These are phyloP conservation scores for Laothoe populi DNA, from an alignment of 2,888 invertebrate genomes.

Conservation along the genomic window DNA sequence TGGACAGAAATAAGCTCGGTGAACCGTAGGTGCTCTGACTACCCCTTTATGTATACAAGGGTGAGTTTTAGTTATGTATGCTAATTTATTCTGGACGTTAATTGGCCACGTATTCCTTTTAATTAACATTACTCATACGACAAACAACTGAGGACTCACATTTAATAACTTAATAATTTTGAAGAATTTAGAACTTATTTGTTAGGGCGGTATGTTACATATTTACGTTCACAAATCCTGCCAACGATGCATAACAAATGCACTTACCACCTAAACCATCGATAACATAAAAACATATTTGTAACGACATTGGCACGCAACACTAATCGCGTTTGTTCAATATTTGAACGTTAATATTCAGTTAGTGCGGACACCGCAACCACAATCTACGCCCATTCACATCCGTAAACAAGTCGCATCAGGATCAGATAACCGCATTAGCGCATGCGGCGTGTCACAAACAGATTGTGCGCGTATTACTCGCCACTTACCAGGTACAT, in stretches of 20 bases:
- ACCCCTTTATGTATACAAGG: no score
- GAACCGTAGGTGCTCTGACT: no score
- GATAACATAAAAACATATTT: slow-evolving; percentile 1
- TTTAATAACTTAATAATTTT: no score
- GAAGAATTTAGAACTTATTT: no score
- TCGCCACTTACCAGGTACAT: background rate
- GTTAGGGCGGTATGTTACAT: background rate
- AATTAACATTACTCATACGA: no score
- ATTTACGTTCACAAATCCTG: background rate
- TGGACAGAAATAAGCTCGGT: no score
- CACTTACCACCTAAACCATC: background rate
- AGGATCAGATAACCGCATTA: slow-evolving; percentile 57
- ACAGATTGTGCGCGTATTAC: slow-evolving; percentile 37
- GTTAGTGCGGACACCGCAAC: slow-evolving; percentile 26
- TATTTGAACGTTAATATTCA: slow-evolving; percentile 23
- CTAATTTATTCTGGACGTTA: no score
- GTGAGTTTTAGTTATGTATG: no score
- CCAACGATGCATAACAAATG: background rate
- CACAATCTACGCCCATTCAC: slow-evolving; percentile 32
- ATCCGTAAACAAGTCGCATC: slow-evolving; percentile 50
- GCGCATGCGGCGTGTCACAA: slow-evolving; percentile 48
- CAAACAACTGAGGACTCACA: no score
- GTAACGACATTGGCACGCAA: slow-evolving; percentile 1
- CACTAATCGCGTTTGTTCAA: slow-evolving; percentile 15
- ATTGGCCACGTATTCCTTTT: no score